Base-by-base conservation (phyloP, 2,113 vertebrate species). In the Heterotis niloticus region DNA sequence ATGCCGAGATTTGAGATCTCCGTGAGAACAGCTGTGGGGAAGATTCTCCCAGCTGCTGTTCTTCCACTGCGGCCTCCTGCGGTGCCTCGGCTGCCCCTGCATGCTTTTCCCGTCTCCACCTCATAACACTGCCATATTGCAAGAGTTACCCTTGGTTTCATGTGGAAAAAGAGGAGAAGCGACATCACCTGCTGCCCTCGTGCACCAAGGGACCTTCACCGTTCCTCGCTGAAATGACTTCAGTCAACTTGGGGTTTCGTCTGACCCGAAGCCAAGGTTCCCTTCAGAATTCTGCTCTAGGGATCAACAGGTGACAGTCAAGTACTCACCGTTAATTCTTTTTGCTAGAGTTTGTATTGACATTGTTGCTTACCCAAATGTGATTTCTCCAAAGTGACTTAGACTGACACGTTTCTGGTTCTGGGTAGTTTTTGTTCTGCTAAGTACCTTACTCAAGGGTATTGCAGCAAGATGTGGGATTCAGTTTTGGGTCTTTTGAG, bases 11-110 rank as follows among this genome's bases (percentile, higher is more conserved):
- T 78, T 79, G 79, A 81, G 16, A 82, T 84, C 70, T 76, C 80
- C 77, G 64, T 81, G 11, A 29, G 76, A 85, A 69, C 87, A 88
- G 85, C 89, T 86, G 89, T 84, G 76, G 62, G 64, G 26, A 82
- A 76, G 29, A 77, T 34, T n/a, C 78, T 59, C 80, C 52, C 64
- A 64, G 78, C 85, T 82, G 81, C 80, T 82, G 52, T 12, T 7
- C 10, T 20, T 52, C 56, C 18, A 57, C 73, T 62, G 73, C 56
- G 16, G 10, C 57, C 10, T 28, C 10, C 56, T 4, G 17, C 10
- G 77, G 29, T 29, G 62, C 78, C 81, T 87, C 89, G 81, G 87
- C 88, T 78, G 83, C 66, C 75, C 75, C 23, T 14, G 60, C 60
- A 77, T 78, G 73, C 84, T 79, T 82, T 81, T 84, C 82, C 76